Base-by-base conservation (phyloP, 2,888 invertebrate genomes). In the Rugalucina vietnamica region DNA sequence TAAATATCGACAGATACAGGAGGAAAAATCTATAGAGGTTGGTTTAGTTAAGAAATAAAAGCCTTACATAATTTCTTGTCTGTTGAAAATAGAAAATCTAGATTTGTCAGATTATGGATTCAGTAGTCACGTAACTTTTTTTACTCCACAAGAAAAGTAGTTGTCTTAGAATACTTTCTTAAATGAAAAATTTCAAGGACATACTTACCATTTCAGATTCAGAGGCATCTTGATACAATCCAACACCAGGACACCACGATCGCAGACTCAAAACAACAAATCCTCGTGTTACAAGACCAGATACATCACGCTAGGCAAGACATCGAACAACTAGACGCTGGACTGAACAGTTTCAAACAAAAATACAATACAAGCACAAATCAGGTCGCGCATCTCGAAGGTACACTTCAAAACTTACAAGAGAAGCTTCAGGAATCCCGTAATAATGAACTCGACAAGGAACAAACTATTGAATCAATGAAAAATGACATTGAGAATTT, bases 351-450 rank as follows among this genome's bases (percentile, higher is more conserved):
- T 76, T 92, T 91, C 84, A 92, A 93, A 82, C 93, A 93, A 85
- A 94, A 94, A 81, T 93, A 91, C 81, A 89, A 89, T 69, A 91
- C 92, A 82, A 78, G 87, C 57, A 85, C 90, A 54, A 89, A 89
- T 27, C 93, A 94, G 88, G 79, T 88, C 2, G 79, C 82, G 14
- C 93, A 92, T 57, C 89, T 94, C 21, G 93, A 94, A 85, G 88
- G 87, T 36, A 91, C 93, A 2, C 88, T 93, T 14, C 89, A 87
- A 80, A 90, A 87, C 36, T 88, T 93, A 34, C 93, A 93, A 85
- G 93, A 94, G 75, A 92, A 93, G 78, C 89, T 94, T 21, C 89
- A 91, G 0, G 93, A 93, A 50, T 91, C 91, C 43, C 85, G 93
- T 27, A 91, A 90, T 70, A 89, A 90, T 89, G 93, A 93, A 80